These are phyloP conservation scores for Agrotis segetum DNA, from an alignment of 2,888 invertebrate species.

Conservation along the genomic window DNA sequence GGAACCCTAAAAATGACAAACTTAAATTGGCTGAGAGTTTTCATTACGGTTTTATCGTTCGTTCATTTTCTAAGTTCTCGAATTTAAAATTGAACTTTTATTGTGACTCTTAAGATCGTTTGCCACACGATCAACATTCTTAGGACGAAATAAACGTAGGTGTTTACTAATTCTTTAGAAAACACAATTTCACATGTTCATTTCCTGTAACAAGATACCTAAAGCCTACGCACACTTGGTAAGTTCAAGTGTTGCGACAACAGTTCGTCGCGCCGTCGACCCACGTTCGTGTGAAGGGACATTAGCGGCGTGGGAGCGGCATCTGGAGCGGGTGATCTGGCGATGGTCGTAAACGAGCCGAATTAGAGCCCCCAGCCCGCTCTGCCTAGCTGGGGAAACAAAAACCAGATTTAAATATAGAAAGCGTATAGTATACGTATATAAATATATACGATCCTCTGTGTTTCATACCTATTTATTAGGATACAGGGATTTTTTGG, in stretches of 20 bases:
- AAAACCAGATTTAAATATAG: conserved; percentile 84
- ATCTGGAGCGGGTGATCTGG: conserved; percentile 84
- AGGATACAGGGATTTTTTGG: neutral
- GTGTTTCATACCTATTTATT: conserved; percentile 31
- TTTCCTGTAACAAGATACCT: conserved; percentile 47
- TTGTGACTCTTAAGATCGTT: too few relatives aligned
- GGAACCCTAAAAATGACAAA: too few relatives aligned
- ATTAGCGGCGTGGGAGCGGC: conserved; percentile 84
- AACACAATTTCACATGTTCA: conserved; percentile 12
- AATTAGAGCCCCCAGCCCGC: conserved; percentile 82
- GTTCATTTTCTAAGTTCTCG: too few relatives aligned
- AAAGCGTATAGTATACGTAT: conserved; percentile 53
- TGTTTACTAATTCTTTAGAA: neutral
- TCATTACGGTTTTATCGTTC: too few relatives aligned
- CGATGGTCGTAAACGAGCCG: conserved; percentile 85
- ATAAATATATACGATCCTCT: conserved; percentile 57
- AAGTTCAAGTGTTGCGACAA: conserved; percentile 37
- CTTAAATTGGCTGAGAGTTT: too few relatives aligned
- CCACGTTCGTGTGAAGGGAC: conserved; percentile 76
- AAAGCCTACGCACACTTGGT: conserved; percentile 30
- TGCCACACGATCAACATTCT: too few relatives aligned
- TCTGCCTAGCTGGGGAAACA: conserved; percentile 80
- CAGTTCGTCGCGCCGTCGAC: conserved; percentile 64
- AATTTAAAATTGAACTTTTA: too few relatives aligned
- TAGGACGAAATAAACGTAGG: neutral